These are phyloP conservation scores for Eupristina koningsbergeri DNA, from an alignment of 1,140 invertebrate species.

Conservation along the genomic window DNA sequence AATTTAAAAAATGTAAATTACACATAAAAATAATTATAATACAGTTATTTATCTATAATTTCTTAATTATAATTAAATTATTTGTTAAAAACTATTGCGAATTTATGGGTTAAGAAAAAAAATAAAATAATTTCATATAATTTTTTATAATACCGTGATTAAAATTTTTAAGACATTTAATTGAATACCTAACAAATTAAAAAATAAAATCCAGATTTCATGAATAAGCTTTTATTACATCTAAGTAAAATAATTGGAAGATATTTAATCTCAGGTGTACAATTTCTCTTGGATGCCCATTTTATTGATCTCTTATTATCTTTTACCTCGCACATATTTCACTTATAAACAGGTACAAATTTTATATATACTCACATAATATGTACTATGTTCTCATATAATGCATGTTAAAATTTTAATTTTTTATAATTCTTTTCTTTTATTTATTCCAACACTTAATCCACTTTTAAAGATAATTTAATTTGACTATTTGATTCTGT, in stretches of 20 bases:
- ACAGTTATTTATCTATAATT: background rate
- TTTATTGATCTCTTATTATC: slow-evolving; percentile 31
- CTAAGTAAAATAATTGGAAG: slow-evolving; percentile 11
- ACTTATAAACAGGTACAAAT: slow-evolving; percentile 62
- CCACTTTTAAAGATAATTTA: slow-evolving; percentile 44
- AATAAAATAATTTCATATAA: no score
- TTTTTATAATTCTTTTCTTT: no score
- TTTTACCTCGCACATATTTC: slow-evolving; percentile 51
- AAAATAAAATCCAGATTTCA: background rate
- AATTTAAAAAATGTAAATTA: no score
- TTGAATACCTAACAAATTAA: slow-evolving; percentile 7
- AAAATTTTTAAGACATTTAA: background rate
- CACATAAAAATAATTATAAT: no score
- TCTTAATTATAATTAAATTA: no score
- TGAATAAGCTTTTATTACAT: background rate
- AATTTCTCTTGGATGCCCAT: background rate
- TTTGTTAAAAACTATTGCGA: no score
- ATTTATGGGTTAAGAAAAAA: no score
- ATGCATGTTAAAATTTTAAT: slow-evolving; percentile 50
- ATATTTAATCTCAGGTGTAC: slow-evolving; percentile 29
- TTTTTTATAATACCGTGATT: no score
- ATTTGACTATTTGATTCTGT: slow-evolving; percentile 40
- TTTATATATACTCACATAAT: slow-evolving; percentile 45
- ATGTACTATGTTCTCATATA: slow-evolving; percentile 27
- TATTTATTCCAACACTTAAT: no score